Percentiles rank a stretch among this genome's conserved stretches.
Evolutionary conservation across 2,888 invertebrate genomes (phyloP).

Genomic region (Agrochola macilenta): DNA sequence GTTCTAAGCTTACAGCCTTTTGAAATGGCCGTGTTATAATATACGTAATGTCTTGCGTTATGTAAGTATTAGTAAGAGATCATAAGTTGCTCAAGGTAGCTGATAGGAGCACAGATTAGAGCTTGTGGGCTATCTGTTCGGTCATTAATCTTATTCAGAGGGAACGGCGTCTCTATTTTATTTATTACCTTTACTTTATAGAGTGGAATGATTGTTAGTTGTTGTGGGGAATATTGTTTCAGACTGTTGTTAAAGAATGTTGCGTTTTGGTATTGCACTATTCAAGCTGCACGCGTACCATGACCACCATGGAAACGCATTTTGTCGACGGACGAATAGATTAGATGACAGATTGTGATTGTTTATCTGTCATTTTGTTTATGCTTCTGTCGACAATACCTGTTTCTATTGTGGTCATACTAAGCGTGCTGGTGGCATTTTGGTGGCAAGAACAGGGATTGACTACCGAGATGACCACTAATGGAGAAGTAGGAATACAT

Average conservation of each 20-base stretch:
- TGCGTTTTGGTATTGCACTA: not conserved
- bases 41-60: slow-evolving; percentile 49
- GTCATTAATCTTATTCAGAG: slow-evolving; percentile 50
- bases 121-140: slow-evolving; percentile 12
- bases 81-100: slow-evolving; percentile 54
- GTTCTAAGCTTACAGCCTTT: not conserved
- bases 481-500: no score
- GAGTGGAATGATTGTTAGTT: slow-evolving; percentile 38
- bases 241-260: not conserved
- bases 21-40: slow-evolving; percentile 36
- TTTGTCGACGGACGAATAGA: no score
- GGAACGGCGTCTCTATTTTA: slow-evolving; percentile 10
- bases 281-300: not conserved
- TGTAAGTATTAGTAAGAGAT: slow-evolving; percentile 59
- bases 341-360: no score
- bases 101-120: slow-evolving; percentile 31
- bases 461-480: no score
- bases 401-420: no score
- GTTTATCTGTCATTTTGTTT: no score
- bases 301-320: no score
- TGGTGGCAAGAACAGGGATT: no score
- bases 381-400: no score
- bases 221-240: not conserved
- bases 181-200: slow-evolving; percentile 22
- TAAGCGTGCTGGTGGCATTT: no score